A percentile compares a stretch with the other conserved stretches of the same genome.
phyloP scores from a whole-genome alignment of 2,797 vertebrate genomes.

The Falco cherrug region DNA sequence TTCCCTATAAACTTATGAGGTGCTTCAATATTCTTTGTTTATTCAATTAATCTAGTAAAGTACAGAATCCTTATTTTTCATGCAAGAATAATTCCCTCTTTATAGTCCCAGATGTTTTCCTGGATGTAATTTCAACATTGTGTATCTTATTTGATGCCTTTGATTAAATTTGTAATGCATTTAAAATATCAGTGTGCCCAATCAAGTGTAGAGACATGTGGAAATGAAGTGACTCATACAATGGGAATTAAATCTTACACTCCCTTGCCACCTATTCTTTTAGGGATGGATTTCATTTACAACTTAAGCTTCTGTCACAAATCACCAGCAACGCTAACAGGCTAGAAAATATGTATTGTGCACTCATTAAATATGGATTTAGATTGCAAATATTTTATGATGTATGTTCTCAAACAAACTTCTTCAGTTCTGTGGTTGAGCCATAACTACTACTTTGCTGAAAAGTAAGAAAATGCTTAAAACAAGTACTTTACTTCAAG shows the following conservation, averaged over 20 bases:
- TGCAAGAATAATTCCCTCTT: neutral
- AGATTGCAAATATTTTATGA: neutral
- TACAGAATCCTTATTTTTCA: neutral
- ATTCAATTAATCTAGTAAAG: constrained; percentile 4
- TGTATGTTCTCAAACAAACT: neutral
- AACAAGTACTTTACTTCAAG: neutral
- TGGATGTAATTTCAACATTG: constrained; percentile 17
- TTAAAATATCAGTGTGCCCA: constrained; percentile 32
- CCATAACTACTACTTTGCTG: neutral
- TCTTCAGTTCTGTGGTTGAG: neutral
- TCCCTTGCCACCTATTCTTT: constrained; percentile 4
- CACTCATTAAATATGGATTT: neutral
- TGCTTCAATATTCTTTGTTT: neutral
- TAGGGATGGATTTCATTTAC: constrained; percentile 7
- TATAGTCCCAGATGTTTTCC: constrained; percentile 44
- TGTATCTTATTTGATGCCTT: neutral
- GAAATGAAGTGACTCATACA: constrained; percentile 44
- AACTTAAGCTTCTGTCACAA: neutral
- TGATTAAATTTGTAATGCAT: constrained; percentile 52
- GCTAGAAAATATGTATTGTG: neutral
- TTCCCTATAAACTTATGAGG: neutral
- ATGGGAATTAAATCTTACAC: constrained; percentile 15
- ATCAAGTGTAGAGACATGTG: constrained; percentile 10
- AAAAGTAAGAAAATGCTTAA: neutral
- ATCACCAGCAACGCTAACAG: neutral